Evolutionary conservation across 2,888 invertebrate genomes (phyloP).

Genomic region (Lasioglossum lativentre): DNA sequence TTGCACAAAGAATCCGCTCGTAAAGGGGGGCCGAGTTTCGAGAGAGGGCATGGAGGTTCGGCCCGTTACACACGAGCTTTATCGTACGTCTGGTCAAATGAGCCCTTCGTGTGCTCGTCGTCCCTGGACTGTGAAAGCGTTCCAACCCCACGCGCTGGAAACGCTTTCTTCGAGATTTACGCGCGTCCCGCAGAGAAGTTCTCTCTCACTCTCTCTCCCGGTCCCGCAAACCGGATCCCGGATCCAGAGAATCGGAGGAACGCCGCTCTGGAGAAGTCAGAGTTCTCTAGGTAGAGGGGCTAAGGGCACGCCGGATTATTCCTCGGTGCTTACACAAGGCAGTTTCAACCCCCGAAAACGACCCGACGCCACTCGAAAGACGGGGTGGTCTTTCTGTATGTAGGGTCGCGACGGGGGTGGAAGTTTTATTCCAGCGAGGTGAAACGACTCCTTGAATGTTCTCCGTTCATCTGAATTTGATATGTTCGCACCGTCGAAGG

Average conservation of each 20-base stretch:
- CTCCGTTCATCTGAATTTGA: conserved; percentile 7
- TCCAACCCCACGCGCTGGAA: conserved; percentile 37
- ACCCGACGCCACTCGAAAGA: conserved; percentile 9
- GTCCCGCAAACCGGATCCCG: conserved; percentile 12
- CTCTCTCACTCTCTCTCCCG: not conserved
- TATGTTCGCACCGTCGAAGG: not conserved
- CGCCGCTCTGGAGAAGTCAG: conserved; percentile 51
- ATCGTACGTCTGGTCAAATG: conserved; percentile 77
- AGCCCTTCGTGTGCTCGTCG: conserved; percentile 57
- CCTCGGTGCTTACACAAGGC: conserved; percentile 55
- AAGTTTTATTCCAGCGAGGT: conserved; percentile 20
- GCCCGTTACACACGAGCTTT: conserved; percentile 79
- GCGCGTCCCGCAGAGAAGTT: conserved; percentile 47
- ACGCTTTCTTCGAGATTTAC: conserved; percentile 73
- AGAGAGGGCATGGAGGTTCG: conserved; percentile 62
- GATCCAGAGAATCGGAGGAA: conserved; percentile 25
- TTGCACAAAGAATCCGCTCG: conserved; percentile 47
- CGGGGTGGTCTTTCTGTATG: too few species aligned
- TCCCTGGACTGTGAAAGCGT: conserved; percentile 58
- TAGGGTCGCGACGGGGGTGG: conserved; percentile 2
- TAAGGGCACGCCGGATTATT: conserved; percentile 59
- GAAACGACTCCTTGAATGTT: conserved; percentile 11
- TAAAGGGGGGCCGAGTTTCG: conserved; percentile 48
- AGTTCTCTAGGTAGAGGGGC: not conserved
- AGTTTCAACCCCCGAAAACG: conserved; percentile 34